These are phyloP conservation scores for Globodera ellingtonae DNA, from an alignment of 1,140 invertebrate genomes.

Conservation along the genomic window DNA sequence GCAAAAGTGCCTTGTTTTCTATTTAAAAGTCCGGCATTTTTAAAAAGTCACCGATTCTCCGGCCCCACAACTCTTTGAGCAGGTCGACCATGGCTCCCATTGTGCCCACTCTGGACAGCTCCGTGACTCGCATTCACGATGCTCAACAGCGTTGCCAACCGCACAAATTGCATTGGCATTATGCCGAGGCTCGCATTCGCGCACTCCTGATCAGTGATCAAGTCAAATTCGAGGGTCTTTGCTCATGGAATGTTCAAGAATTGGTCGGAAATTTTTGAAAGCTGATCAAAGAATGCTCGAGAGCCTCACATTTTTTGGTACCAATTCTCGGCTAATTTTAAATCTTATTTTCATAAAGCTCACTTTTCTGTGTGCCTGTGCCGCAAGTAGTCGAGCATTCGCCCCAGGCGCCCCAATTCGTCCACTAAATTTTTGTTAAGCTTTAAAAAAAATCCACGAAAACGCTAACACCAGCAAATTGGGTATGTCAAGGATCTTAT, in stretches of 20 bases:
- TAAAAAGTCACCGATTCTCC: slow-evolving; percentile 18
- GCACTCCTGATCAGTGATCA: slow-evolving; percentile 5
- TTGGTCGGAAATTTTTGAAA: not conserved
- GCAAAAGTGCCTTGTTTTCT: no score
- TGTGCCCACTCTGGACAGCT: slow-evolving; percentile 18
- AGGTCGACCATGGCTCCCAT: slow-evolving; percentile 26
- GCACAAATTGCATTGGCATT: slow-evolving; percentile 16
- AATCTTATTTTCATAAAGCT: not conserved
- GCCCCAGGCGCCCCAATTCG: slow-evolving; percentile 15
- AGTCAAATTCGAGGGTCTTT: no score
- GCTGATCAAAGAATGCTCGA: not conserved
- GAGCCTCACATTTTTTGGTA: no score
- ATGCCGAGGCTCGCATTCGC: slow-evolving; percentile 16
- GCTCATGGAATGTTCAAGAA: no score
- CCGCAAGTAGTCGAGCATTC: slow-evolving; percentile 16
- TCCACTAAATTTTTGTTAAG: not conserved
- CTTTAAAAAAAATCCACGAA: not conserved
- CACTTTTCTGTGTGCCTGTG: not conserved
- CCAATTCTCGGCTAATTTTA: no score
- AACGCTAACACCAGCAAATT: no score
- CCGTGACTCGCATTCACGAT: slow-evolving; percentile 6
- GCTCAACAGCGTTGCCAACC: slow-evolving; percentile 8
- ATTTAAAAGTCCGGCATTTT: not conserved
- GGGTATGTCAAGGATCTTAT: no score
- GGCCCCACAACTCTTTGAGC: slow-evolving; percentile 27